These are phyloP conservation scores for Pseudachorutes palmiensis DNA, from an alignment of 1,140 invertebrate genomes.

Conservation along the genomic window DNA sequence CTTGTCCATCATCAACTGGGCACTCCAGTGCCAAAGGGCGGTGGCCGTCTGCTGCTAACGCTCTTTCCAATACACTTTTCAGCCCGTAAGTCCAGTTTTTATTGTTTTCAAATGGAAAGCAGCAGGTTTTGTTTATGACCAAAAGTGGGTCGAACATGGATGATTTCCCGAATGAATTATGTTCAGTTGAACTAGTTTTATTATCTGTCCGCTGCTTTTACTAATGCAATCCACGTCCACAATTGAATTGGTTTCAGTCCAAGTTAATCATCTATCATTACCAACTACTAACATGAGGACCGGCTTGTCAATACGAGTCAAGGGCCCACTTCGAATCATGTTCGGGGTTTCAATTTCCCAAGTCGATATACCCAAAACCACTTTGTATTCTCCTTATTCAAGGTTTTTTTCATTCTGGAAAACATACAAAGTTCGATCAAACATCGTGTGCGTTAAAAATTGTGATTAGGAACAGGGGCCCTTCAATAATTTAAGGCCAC, in stretches of 20 bases:
- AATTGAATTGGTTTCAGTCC: not conserved
- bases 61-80: no score
- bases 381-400: not conserved
- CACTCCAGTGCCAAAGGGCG: not conserved
- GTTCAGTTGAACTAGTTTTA: no score
- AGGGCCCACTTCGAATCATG: no score
- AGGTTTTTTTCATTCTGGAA: no score
- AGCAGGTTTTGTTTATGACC: not conserved
- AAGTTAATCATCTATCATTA: slow-evolving; percentile 10
- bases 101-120: not conserved
- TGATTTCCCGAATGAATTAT: not conserved
- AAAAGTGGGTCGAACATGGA: not conserved
- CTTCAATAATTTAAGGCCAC: not conserved
- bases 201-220: no score
- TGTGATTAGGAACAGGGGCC: not conserved
- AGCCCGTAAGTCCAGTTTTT: slow-evolving; percentile 2
- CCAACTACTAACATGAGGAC: not conserved
- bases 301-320: not conserved
- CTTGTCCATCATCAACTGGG: not conserved
- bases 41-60: no score
- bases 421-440: no score
- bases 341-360: not conserved
- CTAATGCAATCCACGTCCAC: not conserved
- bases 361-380: not conserved
- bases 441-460: not conserved